A percentile compares a stretch with the other conserved stretches of the same genome.
phyloP scores from a whole-genome alignment of 1,140 invertebrate genomes.

The Musca domestica region DNA sequence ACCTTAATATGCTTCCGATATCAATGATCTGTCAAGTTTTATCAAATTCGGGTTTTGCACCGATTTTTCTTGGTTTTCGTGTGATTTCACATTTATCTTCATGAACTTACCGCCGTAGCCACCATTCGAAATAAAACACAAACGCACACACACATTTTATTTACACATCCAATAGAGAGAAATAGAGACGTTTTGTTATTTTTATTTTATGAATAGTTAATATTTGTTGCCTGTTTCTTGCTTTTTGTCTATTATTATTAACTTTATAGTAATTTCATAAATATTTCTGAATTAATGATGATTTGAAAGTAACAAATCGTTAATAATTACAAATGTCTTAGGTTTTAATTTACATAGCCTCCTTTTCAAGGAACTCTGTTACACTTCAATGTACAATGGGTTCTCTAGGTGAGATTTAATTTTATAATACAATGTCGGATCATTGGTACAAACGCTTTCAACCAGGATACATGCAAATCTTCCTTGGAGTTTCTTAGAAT shows the following conservation, averaged over 20 bases:
- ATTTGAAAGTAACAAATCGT: too few species aligned
- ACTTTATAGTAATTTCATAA: not conserved
- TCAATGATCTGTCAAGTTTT: too few species aligned
- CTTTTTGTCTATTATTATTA: not conserved
- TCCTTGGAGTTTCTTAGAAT: too few species aligned
- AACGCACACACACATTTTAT: not conserved
- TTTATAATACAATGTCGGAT: not conserved
- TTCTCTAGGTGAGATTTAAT: not conserved
- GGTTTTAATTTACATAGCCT: not conserved
- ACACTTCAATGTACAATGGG: slow-evolving; percentile 2
- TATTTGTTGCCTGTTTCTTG: slow-evolving; percentile 3
- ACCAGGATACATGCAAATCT: too few species aligned
- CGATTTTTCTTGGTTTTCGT: too few species aligned
- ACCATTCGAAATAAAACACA: not conserved
- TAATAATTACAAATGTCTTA: too few species aligned
- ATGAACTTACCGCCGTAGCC: too few species aligned
- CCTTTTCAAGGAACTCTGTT: not conserved
- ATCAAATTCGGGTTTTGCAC: too few species aligned
- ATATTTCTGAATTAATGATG: not conserved
- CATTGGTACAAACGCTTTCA: too few species aligned
- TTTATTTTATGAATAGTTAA: slow-evolving; percentile 13
- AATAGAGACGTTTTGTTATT: not conserved
- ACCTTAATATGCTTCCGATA: too few species aligned
- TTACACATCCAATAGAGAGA: slow-evolving; percentile 19
- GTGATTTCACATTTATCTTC: too few species aligned